A percentile compares a stretch with the other conserved stretches of the same genome.
phyloP scores from a whole-genome alignment of 1,140 invertebrate genomes.

The Scaptomyza graminum region DNA sequence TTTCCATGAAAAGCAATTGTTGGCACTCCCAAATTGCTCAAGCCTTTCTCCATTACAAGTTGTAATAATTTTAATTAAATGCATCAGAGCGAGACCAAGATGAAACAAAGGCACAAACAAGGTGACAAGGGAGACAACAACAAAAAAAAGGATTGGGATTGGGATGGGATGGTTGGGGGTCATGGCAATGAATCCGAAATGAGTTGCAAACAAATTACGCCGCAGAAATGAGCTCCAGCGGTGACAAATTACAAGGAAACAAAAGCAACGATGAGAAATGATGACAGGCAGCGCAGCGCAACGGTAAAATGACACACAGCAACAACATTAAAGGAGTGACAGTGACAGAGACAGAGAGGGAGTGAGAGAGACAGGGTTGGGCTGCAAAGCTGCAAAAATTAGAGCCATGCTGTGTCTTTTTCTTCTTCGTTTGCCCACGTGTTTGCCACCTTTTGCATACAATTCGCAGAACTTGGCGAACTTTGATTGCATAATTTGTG shows the following conservation, averaged over 20 bases:
- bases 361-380: conserved; percentile 17
- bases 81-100: conserved; percentile 43
- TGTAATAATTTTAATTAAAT: conserved; percentile 73
- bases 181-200: conserved; percentile 62
- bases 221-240: conserved; percentile 77
- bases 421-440: conserved; percentile 13
- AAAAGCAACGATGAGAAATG: conserved; percentile 74
- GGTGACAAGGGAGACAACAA: conserved; percentile 12
- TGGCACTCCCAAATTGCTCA: conserved; percentile 28
- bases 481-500: conserved; percentile 64
- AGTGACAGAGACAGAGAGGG: conserved; percentile 8
- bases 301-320: conserved; percentile 51
- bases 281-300: conserved; percentile 58
- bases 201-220: conserved; percentile 78
- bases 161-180: not conserved
- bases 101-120: conserved; percentile 56
- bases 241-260: conserved; percentile 79
- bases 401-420: not conserved
- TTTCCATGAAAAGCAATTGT: conserved; percentile 5
- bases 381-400: conserved; percentile 29
- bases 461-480: conserved; percentile 32
- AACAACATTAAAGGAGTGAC: conserved; percentile 24
- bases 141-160: not conserved
- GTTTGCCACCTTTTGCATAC: conserved; percentile 3
- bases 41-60: conserved; percentile 37